A percentile compares a stretch with the other conserved stretches of the same genome.
phyloP scores from a whole-genome alignment of 2,113 vertebrate species.

The Fregata magnificens region DNA sequence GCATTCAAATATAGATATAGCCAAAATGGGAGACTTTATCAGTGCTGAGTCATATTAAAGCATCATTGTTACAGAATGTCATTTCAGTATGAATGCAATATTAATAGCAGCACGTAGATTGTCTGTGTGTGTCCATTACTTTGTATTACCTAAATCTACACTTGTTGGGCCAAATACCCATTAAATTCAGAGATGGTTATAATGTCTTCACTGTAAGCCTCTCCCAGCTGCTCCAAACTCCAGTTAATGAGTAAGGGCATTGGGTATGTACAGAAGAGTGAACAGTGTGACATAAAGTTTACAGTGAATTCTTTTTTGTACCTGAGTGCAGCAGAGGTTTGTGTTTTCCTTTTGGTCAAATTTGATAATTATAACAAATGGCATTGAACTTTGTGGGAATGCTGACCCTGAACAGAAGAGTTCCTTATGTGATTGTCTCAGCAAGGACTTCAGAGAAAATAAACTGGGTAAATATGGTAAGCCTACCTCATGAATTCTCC shows the following conservation, averaged over 20 bases:
- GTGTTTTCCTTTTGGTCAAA: background rate
- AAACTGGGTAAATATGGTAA: background rate
- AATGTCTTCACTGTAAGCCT: rapidly evolving
- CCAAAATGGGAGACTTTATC: background rate
- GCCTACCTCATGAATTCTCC: background rate
- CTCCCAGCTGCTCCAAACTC: background rate
- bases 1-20: background rate
- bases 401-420: background rate
- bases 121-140: background rate
- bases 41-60: background rate
- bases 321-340: background rate
- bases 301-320: background rate
- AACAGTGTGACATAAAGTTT: background rate
- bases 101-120: background rate
- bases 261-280: background rate
- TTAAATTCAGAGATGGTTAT: background rate
- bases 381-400: background rate
- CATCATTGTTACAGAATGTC: rapidly evolving
- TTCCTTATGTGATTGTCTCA: background rate
- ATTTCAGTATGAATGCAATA: background rate
- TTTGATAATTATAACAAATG: background rate
- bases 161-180: background rate
- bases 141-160: background rate
- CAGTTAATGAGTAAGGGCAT: background rate
- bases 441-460: background rate